Percentiles rank a stretch among this genome's conserved stretches.
Conservation (phyloP, 2,113 vertebrate genomes). For the Callaeas wilsoni region DNA sequence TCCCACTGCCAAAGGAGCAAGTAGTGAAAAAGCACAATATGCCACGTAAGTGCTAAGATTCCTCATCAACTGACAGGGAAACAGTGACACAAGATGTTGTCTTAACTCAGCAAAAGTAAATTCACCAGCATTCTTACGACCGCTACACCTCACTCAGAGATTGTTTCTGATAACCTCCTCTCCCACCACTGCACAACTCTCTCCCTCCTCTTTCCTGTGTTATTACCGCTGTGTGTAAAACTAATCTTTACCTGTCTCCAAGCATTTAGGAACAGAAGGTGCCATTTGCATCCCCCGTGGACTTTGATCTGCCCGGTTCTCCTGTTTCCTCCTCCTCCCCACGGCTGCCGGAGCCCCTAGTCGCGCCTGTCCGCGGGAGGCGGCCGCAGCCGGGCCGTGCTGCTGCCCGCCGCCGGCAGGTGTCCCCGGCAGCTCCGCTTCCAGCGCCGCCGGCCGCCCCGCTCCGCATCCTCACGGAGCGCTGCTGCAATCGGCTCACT, state of each 20-base stretch:
- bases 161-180: background rate
- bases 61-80: background rate
- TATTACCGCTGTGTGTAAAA: background rate
- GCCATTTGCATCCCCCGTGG: background rate
- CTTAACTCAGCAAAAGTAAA: constrained; percentile 1
- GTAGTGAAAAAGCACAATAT: background rate
- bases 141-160: background rate
- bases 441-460: background rate
- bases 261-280: background rate
- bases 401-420: background rate
- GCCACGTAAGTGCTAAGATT: background rate
- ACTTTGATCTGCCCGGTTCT: background rate
- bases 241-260: background rate
- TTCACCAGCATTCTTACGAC: background rate
- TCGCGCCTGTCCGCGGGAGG: background rate
- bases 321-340: background rate
- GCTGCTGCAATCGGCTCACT: background rate
- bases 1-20: background rate
- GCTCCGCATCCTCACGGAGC: background rate
- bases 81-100: background rate
- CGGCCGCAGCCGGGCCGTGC: fast-evolving
- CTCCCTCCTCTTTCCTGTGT: background rate
- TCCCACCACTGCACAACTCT: background rate
- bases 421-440: background rate
- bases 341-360: fast-evolving